These are phyloP conservation scores for Lypha dubia DNA, from an alignment of 2,888 invertebrate species.

Conservation along the genomic window DNA sequence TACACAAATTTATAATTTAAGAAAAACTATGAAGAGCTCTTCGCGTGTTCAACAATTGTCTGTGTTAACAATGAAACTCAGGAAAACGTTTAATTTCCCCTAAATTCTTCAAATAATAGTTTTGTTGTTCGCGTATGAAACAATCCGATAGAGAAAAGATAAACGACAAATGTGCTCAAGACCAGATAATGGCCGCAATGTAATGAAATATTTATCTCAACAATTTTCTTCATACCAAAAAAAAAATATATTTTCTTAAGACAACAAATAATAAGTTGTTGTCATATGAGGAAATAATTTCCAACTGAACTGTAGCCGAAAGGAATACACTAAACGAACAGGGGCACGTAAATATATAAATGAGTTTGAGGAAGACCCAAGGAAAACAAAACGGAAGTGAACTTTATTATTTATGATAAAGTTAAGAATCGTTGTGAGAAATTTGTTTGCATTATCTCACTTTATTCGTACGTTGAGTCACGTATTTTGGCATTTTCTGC, in stretches of 20 bases:
- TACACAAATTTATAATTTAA: not conserved
- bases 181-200: constrained; percentile 28
- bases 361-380: not conserved
- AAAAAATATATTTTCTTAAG: not conserved
- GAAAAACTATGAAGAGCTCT: not conserved
- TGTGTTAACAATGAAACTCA: not conserved
- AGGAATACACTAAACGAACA: not conserved
- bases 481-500: constrained; percentile 19
- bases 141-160: not conserved
- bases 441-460: constrained; percentile 6
- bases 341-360: not conserved
- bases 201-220: not conserved
- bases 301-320: not conserved
- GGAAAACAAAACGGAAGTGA: constrained; percentile 15
- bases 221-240: not conserved
- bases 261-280: constrained; percentile 28
- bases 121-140: not conserved
- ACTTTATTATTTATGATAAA: constrained; percentile 55
- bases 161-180: not conserved
- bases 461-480: constrained; percentile 6
- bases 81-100: not conserved
- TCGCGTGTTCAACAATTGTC: not conserved
- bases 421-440: constrained; percentile 23
- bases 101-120: not conserved
- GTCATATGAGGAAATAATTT: constrained; percentile 25